Evolutionary conservation across 2,797 vertebrate genomes (phyloP).

Genomic region (Acanthornis magna): DNA sequence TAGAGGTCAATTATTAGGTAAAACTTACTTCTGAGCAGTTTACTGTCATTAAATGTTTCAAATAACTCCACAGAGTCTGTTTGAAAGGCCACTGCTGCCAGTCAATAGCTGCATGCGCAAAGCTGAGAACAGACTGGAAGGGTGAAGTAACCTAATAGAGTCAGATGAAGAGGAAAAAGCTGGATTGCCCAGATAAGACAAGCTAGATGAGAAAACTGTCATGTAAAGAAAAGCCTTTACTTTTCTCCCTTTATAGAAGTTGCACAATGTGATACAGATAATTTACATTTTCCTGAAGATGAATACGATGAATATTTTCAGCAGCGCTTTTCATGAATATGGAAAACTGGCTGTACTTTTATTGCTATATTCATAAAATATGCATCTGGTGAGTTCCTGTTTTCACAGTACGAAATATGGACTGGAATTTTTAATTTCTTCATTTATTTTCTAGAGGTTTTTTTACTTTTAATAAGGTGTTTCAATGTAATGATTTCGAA

Average conservation of each 20-base stretch:
- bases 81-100: conserved; percentile 1
- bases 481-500: conserved; percentile 1
- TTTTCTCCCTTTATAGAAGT: neutral
- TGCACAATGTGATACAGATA: conserved; percentile 1
- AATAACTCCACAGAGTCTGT: neutral
- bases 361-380: conserved; percentile 62
- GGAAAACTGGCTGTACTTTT: conserved; percentile 53
- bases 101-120: neutral
- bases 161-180: neutral
- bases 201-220: neutral
- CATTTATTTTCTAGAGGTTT: neutral
- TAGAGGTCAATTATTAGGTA: conserved; percentile 18
- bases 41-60: conserved; percentile 21
- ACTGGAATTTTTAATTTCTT: conserved; percentile 28
- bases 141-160: neutral
- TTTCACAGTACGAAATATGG: conserved; percentile 32
- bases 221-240: conserved; percentile 7
- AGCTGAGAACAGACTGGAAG: neutral
- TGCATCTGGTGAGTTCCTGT: conserved; percentile 40
- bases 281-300: conserved; percentile 56
- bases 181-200: conserved; percentile 1
- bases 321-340: conserved; percentile 60
- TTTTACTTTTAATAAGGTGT: neutral
- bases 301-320: conserved; percentile 42
- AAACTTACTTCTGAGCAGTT: conserved; percentile 40